Evolutionary conservation across 2,888 invertebrate species (phyloP).

Genomic region (Ichneumoninae sp.): DNA sequence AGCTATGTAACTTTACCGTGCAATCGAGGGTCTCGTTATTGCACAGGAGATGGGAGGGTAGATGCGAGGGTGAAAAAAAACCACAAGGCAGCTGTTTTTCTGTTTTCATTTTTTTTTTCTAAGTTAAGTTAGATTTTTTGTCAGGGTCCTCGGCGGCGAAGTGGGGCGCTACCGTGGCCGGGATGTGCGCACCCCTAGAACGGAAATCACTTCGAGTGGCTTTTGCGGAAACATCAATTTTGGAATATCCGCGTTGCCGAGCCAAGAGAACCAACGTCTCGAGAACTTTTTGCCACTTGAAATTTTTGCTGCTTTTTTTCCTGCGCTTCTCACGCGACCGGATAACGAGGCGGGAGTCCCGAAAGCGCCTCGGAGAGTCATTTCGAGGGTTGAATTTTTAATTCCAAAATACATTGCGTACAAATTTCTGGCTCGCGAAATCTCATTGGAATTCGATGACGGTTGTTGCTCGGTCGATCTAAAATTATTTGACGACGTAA

Average conservation of each 20-base stretch:
- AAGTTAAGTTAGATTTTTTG: conserved; percentile 70
- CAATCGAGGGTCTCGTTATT: conserved; percentile 6
- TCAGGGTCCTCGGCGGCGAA: conserved; percentile 66
- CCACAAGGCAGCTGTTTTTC: conserved; percentile 56
- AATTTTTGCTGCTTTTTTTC: conserved; percentile 46
- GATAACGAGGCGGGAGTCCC: conserved; percentile 39
- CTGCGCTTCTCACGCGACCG: conserved; percentile 45
- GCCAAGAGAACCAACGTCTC: not conserved
- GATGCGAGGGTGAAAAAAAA: conserved; percentile 8
- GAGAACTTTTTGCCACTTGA: conserved; percentile 54
- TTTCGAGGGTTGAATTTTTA: not conserved
- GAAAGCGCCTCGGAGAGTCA: not conserved
- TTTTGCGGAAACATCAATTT: conserved; percentile 73
- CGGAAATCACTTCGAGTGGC: conserved; percentile 79
- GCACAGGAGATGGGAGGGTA: conserved; percentile 1
- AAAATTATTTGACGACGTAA: conserved; percentile 65
- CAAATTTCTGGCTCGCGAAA: not conserved
- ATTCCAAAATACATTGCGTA: not conserved
- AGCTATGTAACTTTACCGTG: conserved; percentile 19
- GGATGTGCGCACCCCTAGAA: conserved; percentile 62
- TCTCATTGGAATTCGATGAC: conserved; percentile 23
- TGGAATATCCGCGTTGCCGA: conserved; percentile 46
- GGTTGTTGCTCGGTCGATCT: conserved; percentile 47
- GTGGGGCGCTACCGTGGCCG: conserved; percentile 61
- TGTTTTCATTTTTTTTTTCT: conserved; percentile 16